phyloP scores from a whole-genome alignment of 2,888 invertebrate genomes.

The Ferrisia virgata region DNA sequence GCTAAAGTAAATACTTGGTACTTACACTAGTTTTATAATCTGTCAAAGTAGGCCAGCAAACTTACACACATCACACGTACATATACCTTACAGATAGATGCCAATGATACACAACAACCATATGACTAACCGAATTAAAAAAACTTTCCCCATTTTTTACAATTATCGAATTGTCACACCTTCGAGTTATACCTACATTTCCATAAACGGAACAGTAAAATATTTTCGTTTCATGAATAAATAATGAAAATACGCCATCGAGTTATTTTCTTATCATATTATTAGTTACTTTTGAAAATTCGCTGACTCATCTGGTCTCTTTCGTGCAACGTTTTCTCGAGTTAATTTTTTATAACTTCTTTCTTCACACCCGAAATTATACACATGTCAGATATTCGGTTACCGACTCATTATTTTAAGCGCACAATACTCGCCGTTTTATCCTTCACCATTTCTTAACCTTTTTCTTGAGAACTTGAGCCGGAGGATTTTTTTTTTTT shows the following conservation, averaged over 20 bases:
- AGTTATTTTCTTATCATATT: constrained; percentile 35
- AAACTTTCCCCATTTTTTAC: constrained; percentile 18
- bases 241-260: constrained; percentile 13
- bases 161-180: constrained; percentile 23
- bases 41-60: neutral
- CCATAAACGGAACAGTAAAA: constrained; percentile 1
- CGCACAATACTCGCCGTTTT: constrained; percentile 36
- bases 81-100: neutral
- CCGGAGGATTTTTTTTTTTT: neutral
- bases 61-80: neutral
- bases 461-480: constrained; percentile 12
- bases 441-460: constrained; percentile 27
- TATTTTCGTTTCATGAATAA: constrained; percentile 25
- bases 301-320: constrained; percentile 39
- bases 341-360: constrained; percentile 31
- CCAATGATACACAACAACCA: too few relatives aligned
- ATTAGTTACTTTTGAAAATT: constrained; percentile 39
- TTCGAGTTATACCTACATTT: neutral
- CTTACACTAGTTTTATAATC: too few relatives aligned
- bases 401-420: constrained; percentile 39
- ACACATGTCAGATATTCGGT: constrained; percentile 37
- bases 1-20: neutral
- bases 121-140: neutral
- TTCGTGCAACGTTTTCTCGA: constrained; percentile 6
- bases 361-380: constrained; percentile 35